A percentile compares a stretch with the other conserved stretches of the same genome.
These are phyloP conservation scores for Ptychodera flava DNA, from an alignment of 35 echinoderm and acorn worm species.

Conservation along the genomic window DNA sequence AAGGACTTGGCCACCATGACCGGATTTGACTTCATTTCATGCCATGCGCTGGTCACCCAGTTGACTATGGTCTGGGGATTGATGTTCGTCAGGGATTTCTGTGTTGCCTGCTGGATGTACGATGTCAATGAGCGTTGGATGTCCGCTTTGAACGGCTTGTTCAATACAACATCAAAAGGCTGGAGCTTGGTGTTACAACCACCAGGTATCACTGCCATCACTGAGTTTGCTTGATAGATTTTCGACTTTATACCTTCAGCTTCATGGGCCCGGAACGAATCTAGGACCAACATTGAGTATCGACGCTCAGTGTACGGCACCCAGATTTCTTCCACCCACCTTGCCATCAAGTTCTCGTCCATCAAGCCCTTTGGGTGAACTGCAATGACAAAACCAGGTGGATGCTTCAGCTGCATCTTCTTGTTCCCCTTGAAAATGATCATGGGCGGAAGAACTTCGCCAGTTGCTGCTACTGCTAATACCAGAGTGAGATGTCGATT, in stretches of 20 bases:
- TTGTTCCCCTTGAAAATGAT: conserved; percentile 17
- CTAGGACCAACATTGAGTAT: conserved; percentile 5
- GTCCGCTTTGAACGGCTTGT: conserved; percentile 24
- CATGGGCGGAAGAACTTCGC: conserved; percentile 11
- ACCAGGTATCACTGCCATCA: conserved; percentile 47
- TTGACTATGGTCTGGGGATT: not conserved
- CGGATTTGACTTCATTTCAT: no score
- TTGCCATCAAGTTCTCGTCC: not conserved
- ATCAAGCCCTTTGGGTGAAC: conserved; percentile 3
- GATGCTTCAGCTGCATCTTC: not conserved
- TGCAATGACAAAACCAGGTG: not conserved
- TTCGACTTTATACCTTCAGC: conserved; percentile 5
- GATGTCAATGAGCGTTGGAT: not conserved
- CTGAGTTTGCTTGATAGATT: not conserved
- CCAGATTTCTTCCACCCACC: not conserved
- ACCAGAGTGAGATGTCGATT: conserved; percentile 13
- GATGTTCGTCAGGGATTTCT: not conserved
- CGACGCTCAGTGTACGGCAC: not conserved
- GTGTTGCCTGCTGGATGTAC: not conserved
- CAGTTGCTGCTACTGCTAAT: conserved; percentile 7
- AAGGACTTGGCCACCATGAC: no score
- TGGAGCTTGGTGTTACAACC: conserved; percentile 20
- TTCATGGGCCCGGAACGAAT: conserved; percentile 30
- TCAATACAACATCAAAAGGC: conserved; percentile 31
- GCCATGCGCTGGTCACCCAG: not conserved